A percentile compares a stretch with the other conserved stretches of the same genome.
Evolutionary conservation across 2,797 vertebrate genomes (phyloP).

Genomic region (Oryzias dopingdopingensis): DNA sequence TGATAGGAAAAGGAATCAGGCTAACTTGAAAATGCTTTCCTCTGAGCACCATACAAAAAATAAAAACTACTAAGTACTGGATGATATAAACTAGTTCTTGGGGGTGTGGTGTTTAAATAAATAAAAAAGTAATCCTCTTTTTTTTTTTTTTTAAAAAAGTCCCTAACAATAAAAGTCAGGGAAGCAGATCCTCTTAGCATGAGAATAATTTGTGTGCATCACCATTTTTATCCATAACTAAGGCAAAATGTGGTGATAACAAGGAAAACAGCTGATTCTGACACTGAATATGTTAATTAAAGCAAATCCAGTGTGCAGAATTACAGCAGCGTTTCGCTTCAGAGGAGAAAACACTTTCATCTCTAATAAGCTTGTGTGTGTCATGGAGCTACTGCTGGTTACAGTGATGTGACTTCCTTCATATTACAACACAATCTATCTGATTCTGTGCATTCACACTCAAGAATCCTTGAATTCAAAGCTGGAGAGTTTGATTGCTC

Average conservation of each 20-base stretch:
- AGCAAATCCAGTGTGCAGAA: not conserved
- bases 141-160: too few relatives aligned
- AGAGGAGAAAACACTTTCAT: slow-evolving; percentile 20
- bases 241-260: too few relatives aligned
- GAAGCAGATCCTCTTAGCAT: too few relatives aligned
- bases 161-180: too few relatives aligned
- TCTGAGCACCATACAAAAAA: slow-evolving; percentile 8
- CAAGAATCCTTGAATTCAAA: not conserved
- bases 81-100: not conserved
- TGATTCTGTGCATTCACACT: slow-evolving; percentile 14
- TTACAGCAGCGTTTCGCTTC: slow-evolving; percentile 11
- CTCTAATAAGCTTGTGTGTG: slow-evolving; percentile 29
- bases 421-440: slow-evolving; percentile 33
- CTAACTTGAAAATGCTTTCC: slow-evolving; percentile 44
- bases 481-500: not conserved
- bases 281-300: not conserved
- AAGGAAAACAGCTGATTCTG: too few relatives aligned
- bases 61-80: slow-evolving; percentile 3
- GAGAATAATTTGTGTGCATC: too few relatives aligned
- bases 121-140: slow-evolving; percentile 1
- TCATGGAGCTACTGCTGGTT: slow-evolving; percentile 36
- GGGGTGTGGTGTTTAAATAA: not conserved
- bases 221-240: too few relatives aligned
- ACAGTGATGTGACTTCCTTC: slow-evolving; percentile 47
- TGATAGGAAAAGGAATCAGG: slow-evolving; percentile 35